Evolutionary conservation across 2,113 vertebrate species (phyloP).

Genomic region (Eubucco bourcierii): DNA sequence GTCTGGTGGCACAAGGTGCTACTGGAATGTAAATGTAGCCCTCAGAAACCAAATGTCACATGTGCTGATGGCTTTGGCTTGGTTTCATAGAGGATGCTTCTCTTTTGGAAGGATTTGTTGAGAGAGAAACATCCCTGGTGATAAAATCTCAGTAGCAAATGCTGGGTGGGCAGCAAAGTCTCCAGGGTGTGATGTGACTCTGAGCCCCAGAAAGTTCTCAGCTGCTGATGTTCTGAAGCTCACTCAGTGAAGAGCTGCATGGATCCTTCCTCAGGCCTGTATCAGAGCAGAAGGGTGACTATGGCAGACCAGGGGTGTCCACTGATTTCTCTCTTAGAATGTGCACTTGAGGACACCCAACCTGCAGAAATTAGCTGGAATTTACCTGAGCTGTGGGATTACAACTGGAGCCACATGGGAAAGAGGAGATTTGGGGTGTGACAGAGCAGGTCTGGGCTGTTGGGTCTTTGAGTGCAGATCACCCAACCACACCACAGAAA

Average conservation of each 20-base stretch:
- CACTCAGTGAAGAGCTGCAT: neutral
- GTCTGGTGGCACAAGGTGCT: neutral
- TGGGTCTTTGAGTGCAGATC: neutral
- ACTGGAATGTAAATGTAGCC: neutral
- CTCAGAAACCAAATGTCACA: neutral
- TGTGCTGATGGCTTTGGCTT: too few species aligned
- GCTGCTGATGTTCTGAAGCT: neutral
- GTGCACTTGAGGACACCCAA: neutral
- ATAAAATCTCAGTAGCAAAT: neutral
- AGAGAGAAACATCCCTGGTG: neutral
- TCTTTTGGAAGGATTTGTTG: neutral
- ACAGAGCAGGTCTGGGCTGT: neutral
- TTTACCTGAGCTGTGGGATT: neutral
- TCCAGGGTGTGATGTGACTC: neutral
- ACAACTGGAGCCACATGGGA: neutral
- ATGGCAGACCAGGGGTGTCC: neutral
- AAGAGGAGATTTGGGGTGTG: neutral
- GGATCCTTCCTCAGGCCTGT: neutral
- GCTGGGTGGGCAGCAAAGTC: neutral
- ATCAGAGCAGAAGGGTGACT: neutral
- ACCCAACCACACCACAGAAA: neutral
- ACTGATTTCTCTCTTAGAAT: neutral
- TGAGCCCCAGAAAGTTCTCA: neutral
- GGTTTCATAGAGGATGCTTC: neutral
- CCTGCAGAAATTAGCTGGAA: neutral